A percentile compares a stretch with the other conserved stretches of the same genome.
Conservation (phyloP, 64 coral and sea anemone species). For the Pocillopora damicornis region DNA sequence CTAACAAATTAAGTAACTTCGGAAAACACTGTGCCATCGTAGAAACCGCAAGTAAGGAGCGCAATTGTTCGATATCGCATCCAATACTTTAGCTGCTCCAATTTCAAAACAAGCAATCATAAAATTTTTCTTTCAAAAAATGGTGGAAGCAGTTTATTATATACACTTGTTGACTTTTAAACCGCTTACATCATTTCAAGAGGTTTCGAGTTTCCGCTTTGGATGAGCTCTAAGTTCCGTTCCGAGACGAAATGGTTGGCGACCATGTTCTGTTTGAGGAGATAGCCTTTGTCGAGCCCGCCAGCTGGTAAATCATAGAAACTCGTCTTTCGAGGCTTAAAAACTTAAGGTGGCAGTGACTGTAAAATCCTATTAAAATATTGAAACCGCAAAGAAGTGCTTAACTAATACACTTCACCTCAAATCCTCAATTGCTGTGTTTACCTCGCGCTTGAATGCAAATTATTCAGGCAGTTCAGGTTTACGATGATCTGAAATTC, state of each 20-base stretch:
- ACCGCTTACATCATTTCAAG: background rate
- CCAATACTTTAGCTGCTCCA: background rate
- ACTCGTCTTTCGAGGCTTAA: constrained; percentile 5
- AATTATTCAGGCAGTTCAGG: too few relatives aligned
- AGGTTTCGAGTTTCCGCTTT: background rate
- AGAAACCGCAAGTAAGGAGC: background rate
- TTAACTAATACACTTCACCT: background rate
- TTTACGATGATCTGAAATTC: too few relatives aligned
- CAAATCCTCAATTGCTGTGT: background rate
- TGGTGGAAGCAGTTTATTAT: too few relatives aligned
- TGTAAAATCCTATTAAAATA: background rate
- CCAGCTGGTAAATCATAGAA: background rate
- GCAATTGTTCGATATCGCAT: background rate
- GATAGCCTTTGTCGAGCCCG: constrained; percentile 16
- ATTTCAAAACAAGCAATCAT: too few relatives aligned
- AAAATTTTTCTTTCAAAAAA: too few relatives aligned
- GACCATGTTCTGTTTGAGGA: background rate
- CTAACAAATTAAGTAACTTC: background rate
- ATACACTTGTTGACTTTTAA: too few relatives aligned
- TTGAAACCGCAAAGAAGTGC: background rate
- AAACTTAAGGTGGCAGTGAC: background rate
- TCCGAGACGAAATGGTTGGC: background rate
- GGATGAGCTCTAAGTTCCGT: background rate
- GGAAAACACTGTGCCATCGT: background rate
- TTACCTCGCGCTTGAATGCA: too few relatives aligned